Evolutionary conservation across 1,140 invertebrate genomes (phyloP), one percentile per base, ranked within the genome.

Genomic region (Lethocerus indicus): DNA sequence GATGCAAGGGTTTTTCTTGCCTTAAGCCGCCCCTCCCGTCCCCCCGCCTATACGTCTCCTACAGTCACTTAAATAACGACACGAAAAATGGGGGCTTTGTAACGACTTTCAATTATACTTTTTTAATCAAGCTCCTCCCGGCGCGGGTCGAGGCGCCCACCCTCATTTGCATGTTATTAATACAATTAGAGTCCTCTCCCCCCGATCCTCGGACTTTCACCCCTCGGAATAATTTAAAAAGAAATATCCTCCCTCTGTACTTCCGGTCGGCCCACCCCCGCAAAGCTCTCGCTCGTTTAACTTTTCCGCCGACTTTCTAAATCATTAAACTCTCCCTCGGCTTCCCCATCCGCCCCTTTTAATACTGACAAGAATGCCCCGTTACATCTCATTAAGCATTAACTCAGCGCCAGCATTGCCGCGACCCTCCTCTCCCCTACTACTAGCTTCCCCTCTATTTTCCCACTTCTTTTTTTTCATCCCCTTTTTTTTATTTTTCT

Each of bases 101-200:
- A 5, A 18, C 18, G 47, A 39, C 47, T 42, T 44, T 50, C 49
- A 43, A 43, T 50, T 50, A 43, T 43, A 43, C 49, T 56, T 71
- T 51, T 54, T 50, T 54, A 45, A 45, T 51, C 47, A 40, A 49
- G 49, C 9, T 6, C 6, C 20, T 6, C 16, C 13, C 26, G 43
- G 14, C 9, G 26, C 28, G 23, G 73, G 62, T 72, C 74, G 26
- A 5, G 23, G 47, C 16, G 24, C 23, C 39, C 35, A 27, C 18
- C 39, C 49, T 50, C 37, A 50, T 50, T 50, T 50, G 40, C 49
- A 50, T 50, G 40, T 50, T 50, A 50, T 50, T 50, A 50, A 50
- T 50, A 50, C 49, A 50, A 50, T 50, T 50, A 50, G 49, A 42
- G 32, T 25, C 32, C 14, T 16, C 27, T 28, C 24, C 29, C 52